Percentiles rank a stretch among this genome's conserved stretches.
These are phyloP conservation scores for Tachina lurida DNA, from an alignment of 2,888 invertebrate species.

Conservation along the genomic window DNA sequence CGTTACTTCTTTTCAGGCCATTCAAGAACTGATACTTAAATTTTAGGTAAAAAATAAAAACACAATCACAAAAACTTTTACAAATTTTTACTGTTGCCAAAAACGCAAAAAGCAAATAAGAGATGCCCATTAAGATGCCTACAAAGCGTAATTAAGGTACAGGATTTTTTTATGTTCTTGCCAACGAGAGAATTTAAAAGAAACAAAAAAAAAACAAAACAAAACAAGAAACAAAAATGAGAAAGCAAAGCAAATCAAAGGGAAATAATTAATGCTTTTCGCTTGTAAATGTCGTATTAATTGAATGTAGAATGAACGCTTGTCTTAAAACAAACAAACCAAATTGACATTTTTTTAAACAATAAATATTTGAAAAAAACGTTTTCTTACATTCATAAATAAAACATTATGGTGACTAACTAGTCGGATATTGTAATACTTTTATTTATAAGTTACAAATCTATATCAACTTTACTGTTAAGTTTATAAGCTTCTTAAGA, in stretches of 20 bases:
- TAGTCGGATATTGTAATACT: no score
- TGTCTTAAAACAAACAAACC: background rate
- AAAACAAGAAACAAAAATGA: conserved; percentile 5
- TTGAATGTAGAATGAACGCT: conserved; percentile 10
- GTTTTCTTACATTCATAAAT: no score
- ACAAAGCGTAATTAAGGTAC: conserved; percentile 1
- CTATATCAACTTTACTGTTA: no score
- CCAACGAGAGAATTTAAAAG: conserved; percentile 1
- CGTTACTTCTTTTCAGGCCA: conserved; percentile 35
- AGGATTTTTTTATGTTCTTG: conserved; percentile 2
- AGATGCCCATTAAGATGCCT: background rate
- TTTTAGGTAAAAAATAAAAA: background rate
- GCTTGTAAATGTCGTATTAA: background rate
- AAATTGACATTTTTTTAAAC: background rate
- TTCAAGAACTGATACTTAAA: conserved; percentile 1
- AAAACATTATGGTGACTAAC: no score
- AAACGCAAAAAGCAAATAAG: background rate
- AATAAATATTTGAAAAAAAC: no score
- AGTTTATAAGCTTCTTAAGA: no score
- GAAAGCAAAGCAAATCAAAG: no score
- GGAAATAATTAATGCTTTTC: conserved; percentile 17
- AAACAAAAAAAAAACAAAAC: background rate
- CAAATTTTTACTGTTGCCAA: conserved; percentile 4
- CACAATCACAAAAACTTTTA: background rate
- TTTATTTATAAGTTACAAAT: no score